Evolutionary conservation across 2,888 invertebrate genomes (phyloP), one percentile per base, ranked within the genome.

Genomic region (Ornithoptera alexandrae): DNA sequence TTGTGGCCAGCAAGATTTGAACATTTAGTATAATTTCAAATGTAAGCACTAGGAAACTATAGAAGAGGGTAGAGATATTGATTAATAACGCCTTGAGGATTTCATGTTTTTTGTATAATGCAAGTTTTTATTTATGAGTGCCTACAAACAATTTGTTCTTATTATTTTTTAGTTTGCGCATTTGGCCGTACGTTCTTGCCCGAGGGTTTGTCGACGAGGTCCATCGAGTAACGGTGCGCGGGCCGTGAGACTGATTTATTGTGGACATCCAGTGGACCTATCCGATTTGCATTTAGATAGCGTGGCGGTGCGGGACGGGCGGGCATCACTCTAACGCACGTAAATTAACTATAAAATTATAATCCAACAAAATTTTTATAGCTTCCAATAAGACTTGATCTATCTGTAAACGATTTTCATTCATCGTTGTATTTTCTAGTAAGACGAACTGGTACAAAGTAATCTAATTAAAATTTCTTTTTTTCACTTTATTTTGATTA

Each of bases 271-370:
- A 88, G 85, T 83, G 87, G 87, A 89, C 89, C 90, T 89, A 90
- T 89, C 88, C 88, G 90, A 92, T 92, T 92, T 91, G 92, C 92
- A 92, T 92, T 91, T 92, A 92, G 92, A 92, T 91, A 90, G 90
- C 86, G 79, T 81, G 76, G 78, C 79, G 81, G 79, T 72, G 78
- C 74, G 77, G 78, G 82, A 77, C 78, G 75, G 77, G 77, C 74
- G 75, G 78, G 75, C 75, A 76, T 87, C 84, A 87, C 89, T 87
- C 85, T 89, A 88, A 87, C 82, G 77, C 81, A 82, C 83, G 86
- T 87, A 89, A 88, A 90, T 89, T 89, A 86, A 84, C 86, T 86
- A 86, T 79, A 81, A 85, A 87, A 89, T 86, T 86, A 86, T 84
- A 78, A 81, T 77, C 76, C 72, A 81, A 80, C 82, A 82, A 84